phyloP scores from a whole-genome alignment of 2,113 vertebrate genomes.

The Phrynosoma blainvillii region DNA sequence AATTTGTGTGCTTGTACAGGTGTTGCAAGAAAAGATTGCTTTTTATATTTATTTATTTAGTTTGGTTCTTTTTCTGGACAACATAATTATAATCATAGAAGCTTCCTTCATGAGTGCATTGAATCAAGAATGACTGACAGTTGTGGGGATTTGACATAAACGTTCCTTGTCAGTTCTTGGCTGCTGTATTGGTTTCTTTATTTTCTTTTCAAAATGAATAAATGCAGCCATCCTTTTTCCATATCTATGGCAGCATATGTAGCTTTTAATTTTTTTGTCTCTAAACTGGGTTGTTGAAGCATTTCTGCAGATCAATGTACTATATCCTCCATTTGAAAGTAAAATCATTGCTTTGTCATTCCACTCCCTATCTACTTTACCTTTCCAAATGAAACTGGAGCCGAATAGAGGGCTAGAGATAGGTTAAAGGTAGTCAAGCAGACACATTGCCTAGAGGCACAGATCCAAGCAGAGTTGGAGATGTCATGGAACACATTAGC shows the following conservation, averaged over 20 bases:
- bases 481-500: neutral
- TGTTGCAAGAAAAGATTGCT: neutral
- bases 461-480: neutral
- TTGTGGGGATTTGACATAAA: neutral
- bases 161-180: conserved; percentile 8
- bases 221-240: neutral
- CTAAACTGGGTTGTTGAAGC: conserved; percentile 23
- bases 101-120: neutral
- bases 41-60: neutral
- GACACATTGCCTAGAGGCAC: neutral
- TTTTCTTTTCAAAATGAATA: conserved; percentile 11
- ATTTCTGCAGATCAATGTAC: conserved; percentile 22
- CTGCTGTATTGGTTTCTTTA: conserved; percentile 10
- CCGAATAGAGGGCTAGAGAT: neutral
- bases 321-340: conserved; percentile 36
- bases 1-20: neutral
- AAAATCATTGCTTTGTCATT: neutral
- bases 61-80: neutral
- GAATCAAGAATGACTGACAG: neutral
- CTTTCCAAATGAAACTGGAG: neutral
- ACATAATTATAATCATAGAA: neutral
- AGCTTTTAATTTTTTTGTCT: conserved; percentile 2
- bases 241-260: neutral
- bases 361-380: neutral
- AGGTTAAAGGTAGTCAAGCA: neutral